These are phyloP conservation scores for Nothoprocta pentlandii DNA, from an alignment of 2,113 vertebrate species.

Conservation along the genomic window DNA sequence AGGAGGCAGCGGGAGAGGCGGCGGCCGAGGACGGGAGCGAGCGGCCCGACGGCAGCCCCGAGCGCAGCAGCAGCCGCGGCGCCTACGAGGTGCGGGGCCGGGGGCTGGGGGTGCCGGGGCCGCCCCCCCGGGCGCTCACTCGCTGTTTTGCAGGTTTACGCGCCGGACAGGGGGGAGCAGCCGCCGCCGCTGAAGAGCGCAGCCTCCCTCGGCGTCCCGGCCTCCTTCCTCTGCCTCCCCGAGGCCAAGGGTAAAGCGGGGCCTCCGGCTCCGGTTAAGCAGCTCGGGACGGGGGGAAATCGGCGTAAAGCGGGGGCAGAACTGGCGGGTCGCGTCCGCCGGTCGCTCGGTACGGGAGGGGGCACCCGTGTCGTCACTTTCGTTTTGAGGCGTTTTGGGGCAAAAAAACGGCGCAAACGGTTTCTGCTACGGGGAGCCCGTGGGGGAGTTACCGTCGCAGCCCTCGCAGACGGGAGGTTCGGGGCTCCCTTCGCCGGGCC, in stretches of 20 bases:
- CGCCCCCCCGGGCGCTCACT: not conserved
- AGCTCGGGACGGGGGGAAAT: no score
- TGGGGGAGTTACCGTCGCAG: not conserved
- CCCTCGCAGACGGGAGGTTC: not conserved
- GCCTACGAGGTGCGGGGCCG: constrained; percentile 72
- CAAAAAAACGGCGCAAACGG: not conserved
- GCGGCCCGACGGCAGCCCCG: constrained; percentile 78
- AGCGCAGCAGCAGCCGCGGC: constrained; percentile 67
- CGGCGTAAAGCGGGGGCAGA: not conserved
- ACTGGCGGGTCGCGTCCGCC: no score
- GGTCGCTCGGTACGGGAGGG: not conserved
- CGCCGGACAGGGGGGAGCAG: constrained; percentile 82
- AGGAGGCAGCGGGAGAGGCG: constrained; percentile 74
- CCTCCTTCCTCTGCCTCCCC: constrained; percentile 81
- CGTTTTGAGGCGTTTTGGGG: not conserved
- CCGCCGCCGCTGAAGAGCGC: constrained; percentile 75
- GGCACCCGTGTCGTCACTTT: not conserved
- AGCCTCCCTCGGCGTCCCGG: constrained; percentile 66
- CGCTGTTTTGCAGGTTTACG: constrained; percentile 83
- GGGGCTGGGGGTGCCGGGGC: constrained; percentile 65
- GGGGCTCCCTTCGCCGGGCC: no score
- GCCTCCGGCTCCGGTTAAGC: no score
- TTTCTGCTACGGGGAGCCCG: not conserved
- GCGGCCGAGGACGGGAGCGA: constrained; percentile 44
- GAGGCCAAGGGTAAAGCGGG: constrained; percentile 85